phyloP scores from a whole-genome alignment of 23 tunicate genomes.

The Ciona savignyi region DNA sequence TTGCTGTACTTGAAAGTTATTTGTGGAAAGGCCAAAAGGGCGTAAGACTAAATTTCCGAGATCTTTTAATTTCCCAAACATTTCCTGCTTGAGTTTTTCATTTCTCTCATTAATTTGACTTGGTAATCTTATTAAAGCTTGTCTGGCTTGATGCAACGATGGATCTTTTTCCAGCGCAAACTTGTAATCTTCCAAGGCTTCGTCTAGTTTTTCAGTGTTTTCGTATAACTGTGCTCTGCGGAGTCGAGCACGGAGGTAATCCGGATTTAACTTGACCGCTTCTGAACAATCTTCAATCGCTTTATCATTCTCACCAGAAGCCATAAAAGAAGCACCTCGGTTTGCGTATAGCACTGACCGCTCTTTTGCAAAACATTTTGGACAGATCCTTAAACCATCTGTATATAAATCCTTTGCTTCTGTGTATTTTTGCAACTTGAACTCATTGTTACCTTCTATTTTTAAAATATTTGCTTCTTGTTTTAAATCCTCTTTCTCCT shows the following conservation, averaged over 20 bases:
- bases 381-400: conserved; percentile 52
- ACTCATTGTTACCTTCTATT: no score
- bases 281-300: conserved; percentile 55
- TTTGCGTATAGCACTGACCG: conserved; percentile 49
- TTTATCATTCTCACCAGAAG: conserved; percentile 13
- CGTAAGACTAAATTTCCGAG: conserved; percentile 65
- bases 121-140: conserved; percentile 46
- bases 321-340: conserved; percentile 52
- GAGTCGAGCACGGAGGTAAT: conserved; percentile 44
- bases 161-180: conserved; percentile 47
- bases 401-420: conserved; percentile 57
- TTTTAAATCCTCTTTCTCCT: conserved; percentile 20
- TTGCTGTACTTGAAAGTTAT: conserved; percentile 82
- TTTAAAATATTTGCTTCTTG: conserved; percentile 20
- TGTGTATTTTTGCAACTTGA: conserved; percentile 10
- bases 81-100: conserved; percentile 80
- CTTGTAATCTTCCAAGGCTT: conserved; percentile 54
- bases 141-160: conserved; percentile 28
- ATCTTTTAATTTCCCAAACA: conserved; percentile 76
- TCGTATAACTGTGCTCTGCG: conserved; percentile 76
- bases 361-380: conserved; percentile 35
- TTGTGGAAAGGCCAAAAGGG: conserved; percentile 78
- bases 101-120: conserved; percentile 52
- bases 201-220: conserved; percentile 61
- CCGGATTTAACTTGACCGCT: conserved; percentile 56